Conservation (phyloP, 2,888 invertebrate species). For the Arctia plantaginis region DNA sequence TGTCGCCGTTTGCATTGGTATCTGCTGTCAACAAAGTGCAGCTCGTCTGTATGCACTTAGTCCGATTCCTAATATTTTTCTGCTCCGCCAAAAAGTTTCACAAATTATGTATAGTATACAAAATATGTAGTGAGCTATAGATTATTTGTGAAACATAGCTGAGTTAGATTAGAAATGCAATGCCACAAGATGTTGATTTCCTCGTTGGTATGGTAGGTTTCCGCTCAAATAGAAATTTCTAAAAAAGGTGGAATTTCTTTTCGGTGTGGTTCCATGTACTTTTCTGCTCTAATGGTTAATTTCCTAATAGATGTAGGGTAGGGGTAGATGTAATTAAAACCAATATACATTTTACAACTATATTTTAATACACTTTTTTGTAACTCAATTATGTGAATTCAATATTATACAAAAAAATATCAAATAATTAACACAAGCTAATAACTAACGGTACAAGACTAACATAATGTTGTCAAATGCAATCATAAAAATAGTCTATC, state of each 20-base stretch:
- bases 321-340: slow-evolving; percentile 5
- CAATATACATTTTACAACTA: slow-evolving; percentile 72
- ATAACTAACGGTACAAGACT: slow-evolving; percentile 63
- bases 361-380: slow-evolving; percentile 81
- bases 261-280: not conserved
- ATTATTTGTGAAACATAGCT: no score
- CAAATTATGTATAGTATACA: no score
- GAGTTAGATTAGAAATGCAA: no score
- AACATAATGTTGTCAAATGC: slow-evolving; percentile 67
- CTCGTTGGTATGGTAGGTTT: no score
- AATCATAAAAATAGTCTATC: slow-evolving; percentile 59
- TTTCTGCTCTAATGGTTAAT: not conserved
- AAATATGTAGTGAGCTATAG: no score
- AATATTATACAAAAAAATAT: slow-evolving; percentile 80
- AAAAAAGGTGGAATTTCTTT: not conserved
- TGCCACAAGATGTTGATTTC: no score
- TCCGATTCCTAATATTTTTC: no score
- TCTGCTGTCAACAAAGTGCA: no score
- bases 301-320: not conserved
- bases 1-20: no score
- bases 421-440: slow-evolving; percentile 77
- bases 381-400: slow-evolving; percentile 80
- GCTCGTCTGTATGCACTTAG: no score
- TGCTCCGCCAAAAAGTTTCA: no score
- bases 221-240: no score